These are phyloP conservation scores for Dolichoris vasculosae DNA, from an alignment of 1,140 invertebrate genomes.

Conservation along the genomic window DNA sequence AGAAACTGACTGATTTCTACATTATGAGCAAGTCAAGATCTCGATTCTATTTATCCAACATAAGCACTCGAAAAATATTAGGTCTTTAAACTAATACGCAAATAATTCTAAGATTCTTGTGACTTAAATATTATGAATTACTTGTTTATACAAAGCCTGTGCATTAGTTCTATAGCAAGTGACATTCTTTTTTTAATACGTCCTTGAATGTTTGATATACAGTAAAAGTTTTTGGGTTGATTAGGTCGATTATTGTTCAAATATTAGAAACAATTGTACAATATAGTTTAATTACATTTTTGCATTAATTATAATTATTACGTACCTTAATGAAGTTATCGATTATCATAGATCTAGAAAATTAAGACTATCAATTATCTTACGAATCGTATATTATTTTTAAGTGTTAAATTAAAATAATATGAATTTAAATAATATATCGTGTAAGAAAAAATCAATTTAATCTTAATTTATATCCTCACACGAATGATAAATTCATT, in stretches of 20 bases:
- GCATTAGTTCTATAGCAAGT: slow-evolving; percentile 17
- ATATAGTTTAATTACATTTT: slow-evolving; percentile 1
- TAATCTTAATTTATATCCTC: background rate
- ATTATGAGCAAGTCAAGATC: slow-evolving; percentile 7
- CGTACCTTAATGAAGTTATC: background rate
- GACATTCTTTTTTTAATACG: background rate
- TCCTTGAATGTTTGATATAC: slow-evolving; percentile 16
- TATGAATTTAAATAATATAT: slow-evolving; percentile 1
- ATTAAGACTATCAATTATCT: background rate
- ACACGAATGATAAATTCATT: background rate
- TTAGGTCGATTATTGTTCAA: slow-evolving; percentile 4
- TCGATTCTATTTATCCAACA: slow-evolving; percentile 9
- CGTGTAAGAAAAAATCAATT: background rate
- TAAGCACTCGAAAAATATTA: slow-evolving; percentile 44
- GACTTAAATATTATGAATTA: slow-evolving; percentile 20
- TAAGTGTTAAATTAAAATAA: background rate
- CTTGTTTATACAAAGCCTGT: slow-evolving; percentile 38
- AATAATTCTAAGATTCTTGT: slow-evolving; percentile 8
- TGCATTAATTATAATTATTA: background rate
- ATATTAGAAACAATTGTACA: background rate
- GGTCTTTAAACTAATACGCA: slow-evolving; percentile 15
- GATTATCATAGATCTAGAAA: background rate
- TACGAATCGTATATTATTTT: background rate
- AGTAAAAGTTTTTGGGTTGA: slow-evolving; percentile 42
- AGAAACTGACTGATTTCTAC: slow-evolving; percentile 37